A percentile compares a stretch with the other conserved stretches of the same genome.
phyloP scores from a whole-genome alignment of 2,888 invertebrate species.

The Amphipoea oculea region DNA sequence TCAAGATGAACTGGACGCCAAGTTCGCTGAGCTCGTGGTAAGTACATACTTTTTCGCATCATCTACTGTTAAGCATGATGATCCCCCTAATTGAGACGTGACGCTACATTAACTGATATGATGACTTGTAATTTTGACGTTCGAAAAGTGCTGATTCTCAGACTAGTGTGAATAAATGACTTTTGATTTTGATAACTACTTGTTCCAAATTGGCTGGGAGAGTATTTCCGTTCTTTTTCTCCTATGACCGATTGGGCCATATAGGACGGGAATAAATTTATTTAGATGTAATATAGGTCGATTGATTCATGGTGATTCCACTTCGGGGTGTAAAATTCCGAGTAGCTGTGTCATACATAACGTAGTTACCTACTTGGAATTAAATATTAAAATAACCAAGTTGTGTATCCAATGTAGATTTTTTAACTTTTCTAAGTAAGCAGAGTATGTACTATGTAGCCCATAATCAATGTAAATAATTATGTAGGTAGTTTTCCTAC shows the following conservation, averaged over 20 bases:
- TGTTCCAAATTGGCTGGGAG: not conserved
- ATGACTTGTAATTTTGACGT: too few relatives aligned
- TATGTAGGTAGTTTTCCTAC: conserved; percentile 42
- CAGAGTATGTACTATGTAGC: not conserved
- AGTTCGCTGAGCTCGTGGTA: conserved; percentile 98
- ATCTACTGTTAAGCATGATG: not conserved
- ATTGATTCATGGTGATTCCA: not conserved
- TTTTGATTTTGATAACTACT: too few relatives aligned
- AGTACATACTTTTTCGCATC: conserved; percentile 76
- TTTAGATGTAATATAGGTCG: not conserved
- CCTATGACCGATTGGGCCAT: not conserved
- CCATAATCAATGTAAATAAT: conserved; percentile 44
- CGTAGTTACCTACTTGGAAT: not conserved
- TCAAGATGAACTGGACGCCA: conserved; percentile 97
- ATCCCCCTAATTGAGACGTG: not conserved
- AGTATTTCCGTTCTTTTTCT: not conserved
- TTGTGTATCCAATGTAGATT: conserved; percentile 10
- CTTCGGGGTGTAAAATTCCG: not conserved
- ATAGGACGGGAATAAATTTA: not conserved
- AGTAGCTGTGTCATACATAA: not conserved
- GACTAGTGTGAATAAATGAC: too few relatives aligned
- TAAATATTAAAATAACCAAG: conserved; percentile 8
- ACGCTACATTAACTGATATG: not conserved
- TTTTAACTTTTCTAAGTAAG: conserved; percentile 24
- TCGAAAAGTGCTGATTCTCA: too few relatives aligned